Evolutionary conservation across 2,797 vertebrate genomes (phyloP), one percentile per base, ranked within the genome.

Genomic region (Lophius americanus): DNA sequence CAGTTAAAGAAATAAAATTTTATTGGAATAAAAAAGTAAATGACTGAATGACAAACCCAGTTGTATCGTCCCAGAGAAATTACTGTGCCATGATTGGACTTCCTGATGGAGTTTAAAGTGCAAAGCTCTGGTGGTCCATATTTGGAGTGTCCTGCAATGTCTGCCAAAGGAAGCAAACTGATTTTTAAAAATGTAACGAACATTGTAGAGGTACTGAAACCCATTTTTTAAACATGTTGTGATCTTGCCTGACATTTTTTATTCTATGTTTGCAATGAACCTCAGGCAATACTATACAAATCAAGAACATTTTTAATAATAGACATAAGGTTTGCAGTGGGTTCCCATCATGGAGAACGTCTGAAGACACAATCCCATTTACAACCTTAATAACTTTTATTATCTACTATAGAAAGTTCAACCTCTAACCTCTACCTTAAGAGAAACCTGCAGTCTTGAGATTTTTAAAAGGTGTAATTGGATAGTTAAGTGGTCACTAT

Each of bases 351-450:
- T 55, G 68, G 38, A 67, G 9, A 52, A 35, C 43, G 68, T 8
- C 39, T 68, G 7, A 33, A 61, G 75, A 73, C 39, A 39, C 48
- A 60, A 42, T 49, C 51, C 37, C 51, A 35, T 62, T 71, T 46
- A 49, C 51, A 6, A 49, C 53, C 14, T 13, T n/a, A 57, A 71
- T 60, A 36, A 42, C 41, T 51, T 69, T 78, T 76, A 84, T 84
- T 78, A 81, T 53, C 61, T 42, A 9, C 55, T 62, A 59, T 39
- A 42, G 44, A 85, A 70, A 76, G 64, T 70, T 79, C 23, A 53
- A 50, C 59, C 46, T 56, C 61, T 43, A 46, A n/a, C 12, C 9
- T 65, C 65, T 50, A 48, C 38, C 48, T 66, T 23, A 39, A 51
- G 46, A 64, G 48, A n/a, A 78, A 32, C 43, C 61, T 33, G 42